Evolutionary conservation across 2,797 vertebrate genomes (phyloP).

Genomic region (Limosa lapponica): DNA sequence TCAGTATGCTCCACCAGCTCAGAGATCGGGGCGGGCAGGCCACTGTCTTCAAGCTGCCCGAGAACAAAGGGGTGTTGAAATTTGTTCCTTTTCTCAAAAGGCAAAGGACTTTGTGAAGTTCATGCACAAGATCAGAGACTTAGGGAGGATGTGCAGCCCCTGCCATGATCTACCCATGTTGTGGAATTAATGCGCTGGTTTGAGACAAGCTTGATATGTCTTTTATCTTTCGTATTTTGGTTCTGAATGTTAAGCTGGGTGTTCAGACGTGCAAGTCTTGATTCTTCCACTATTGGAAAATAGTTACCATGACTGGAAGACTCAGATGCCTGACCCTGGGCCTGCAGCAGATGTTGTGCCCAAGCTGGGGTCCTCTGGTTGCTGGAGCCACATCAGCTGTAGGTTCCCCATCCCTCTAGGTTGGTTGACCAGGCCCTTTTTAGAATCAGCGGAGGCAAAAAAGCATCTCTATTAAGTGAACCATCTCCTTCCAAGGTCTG

Average conservation of each 20-base stretch:
- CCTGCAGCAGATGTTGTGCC: neutral
- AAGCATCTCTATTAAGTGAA: neutral
- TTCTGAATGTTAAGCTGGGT: neutral
- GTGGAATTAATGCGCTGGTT: neutral
- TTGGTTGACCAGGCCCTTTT: neutral
- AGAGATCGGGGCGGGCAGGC: fast-evolving
- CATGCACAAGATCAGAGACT: neutral
- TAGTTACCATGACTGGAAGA: neutral
- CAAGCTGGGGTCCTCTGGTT: neutral
- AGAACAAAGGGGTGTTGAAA: neutral
- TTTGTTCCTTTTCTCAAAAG: neutral
- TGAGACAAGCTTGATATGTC: neutral
- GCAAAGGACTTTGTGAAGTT: neutral
- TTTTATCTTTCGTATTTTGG: neutral
- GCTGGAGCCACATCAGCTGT: neutral
- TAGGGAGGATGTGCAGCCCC: neutral
- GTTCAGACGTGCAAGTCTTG: neutral
- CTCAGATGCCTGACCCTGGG: neutral
- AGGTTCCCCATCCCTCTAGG: neutral
- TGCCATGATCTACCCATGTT: fast-evolving
- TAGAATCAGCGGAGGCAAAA: neutral
- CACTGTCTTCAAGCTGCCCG: fast-evolving
- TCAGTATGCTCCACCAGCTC: fast-evolving
- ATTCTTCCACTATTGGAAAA: neutral
- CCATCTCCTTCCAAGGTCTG: neutral